These are phyloP conservation scores for Cheilosia urbana DNA, from an alignment of 2,888 invertebrate species.

Conservation along the genomic window DNA sequence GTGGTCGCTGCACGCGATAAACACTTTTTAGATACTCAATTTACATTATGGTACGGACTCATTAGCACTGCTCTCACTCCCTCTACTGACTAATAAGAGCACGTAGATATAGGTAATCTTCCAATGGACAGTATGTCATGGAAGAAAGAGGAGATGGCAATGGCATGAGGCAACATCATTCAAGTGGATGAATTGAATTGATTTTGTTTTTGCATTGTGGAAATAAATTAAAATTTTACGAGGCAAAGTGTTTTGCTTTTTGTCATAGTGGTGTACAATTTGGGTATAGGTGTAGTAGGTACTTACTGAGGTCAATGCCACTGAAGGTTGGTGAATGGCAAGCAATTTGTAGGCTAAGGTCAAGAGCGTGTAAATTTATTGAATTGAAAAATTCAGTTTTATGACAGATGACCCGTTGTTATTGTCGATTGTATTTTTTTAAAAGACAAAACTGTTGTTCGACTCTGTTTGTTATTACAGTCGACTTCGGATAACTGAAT, in stretches of 20 bases:
- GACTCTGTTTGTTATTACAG: too few relatives aligned
- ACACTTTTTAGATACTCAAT: slow-evolving; percentile 19
- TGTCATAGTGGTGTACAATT: background rate
- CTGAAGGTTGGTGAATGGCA: slow-evolving; percentile 6
- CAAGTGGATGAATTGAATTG: background rate
- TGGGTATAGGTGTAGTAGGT: background rate
- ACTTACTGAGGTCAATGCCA: slow-evolving; percentile 32
- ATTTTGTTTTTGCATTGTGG: too few relatives aligned
- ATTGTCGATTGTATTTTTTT: background rate
- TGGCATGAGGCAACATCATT: background rate
- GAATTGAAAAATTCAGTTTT: background rate
- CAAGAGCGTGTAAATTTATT: slow-evolving; percentile 17
- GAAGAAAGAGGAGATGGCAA: slow-evolving; percentile 23
- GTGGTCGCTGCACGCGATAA: background rate
- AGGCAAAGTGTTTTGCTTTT: slow-evolving; percentile 13
- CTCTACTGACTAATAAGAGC: background rate
- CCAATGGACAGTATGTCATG: slow-evolving; percentile 25
- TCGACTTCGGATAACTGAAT: too few relatives aligned
- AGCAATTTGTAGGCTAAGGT: slow-evolving; percentile 14
- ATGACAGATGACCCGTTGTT: background rate
- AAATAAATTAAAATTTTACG: slow-evolving; percentile 23
- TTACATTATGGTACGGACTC: slow-evolving; percentile 2
- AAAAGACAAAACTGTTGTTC: too few relatives aligned
- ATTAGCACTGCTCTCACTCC: slow-evolving; percentile 36
- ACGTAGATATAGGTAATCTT: background rate